Conservation (phyloP, 2,797 vertebrate genomes). For the Gambusia yucatana region DNA sequence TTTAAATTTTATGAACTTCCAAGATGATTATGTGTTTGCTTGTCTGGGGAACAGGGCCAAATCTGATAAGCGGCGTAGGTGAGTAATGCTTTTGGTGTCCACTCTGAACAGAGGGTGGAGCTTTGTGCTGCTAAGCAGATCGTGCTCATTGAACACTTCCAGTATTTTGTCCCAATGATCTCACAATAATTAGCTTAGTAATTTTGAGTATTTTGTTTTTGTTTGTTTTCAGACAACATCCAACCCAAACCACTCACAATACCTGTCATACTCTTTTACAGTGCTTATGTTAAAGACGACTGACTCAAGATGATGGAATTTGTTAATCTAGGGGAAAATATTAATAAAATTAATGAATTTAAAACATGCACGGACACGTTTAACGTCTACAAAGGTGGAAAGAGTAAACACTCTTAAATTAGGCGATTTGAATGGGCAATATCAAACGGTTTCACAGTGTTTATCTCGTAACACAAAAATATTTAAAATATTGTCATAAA, state of each 20-base stretch:
- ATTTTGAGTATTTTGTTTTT: neutral
- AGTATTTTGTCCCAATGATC: neutral
- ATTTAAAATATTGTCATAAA: neutral
- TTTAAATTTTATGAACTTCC: neutral
- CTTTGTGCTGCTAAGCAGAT: neutral
- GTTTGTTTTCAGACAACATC: neutral
- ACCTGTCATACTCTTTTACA: neutral
- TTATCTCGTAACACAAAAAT: neutral
- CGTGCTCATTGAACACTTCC: neutral
- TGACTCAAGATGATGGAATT: neutral
- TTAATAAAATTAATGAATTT: neutral
- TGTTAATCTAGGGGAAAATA: neutral
- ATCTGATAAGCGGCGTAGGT: neutral
- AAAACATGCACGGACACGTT: neutral
- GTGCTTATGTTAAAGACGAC: neutral
- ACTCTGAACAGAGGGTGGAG: neutral
- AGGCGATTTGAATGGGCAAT: neutral
- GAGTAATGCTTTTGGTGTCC: neutral
- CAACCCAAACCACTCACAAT: neutral
- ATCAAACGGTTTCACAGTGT: neutral
- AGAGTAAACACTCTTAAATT: neutral
- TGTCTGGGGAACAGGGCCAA: neutral
- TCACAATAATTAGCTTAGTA: neutral
- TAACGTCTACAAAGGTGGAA: neutral
- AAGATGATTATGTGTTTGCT: neutral